A percentile compares a stretch with the other conserved stretches of the same genome.
Conservation (phyloP, 2,113 vertebrate genomes). For the Ailuropoda melanoleuca region DNA sequence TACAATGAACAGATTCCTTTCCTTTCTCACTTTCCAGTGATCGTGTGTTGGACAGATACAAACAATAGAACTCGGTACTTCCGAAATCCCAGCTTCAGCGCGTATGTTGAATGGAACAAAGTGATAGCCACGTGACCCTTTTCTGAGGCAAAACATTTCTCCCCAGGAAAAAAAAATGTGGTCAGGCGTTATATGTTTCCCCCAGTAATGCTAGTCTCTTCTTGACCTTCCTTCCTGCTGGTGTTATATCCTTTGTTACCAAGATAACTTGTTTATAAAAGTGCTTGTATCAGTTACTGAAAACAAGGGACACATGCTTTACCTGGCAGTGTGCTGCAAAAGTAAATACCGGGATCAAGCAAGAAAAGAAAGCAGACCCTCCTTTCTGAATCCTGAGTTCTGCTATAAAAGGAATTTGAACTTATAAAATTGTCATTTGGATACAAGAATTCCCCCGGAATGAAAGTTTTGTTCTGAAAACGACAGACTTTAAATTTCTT, state of each 20-base stretch:
- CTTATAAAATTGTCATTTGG: neutral
- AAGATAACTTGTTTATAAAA: slow-evolving; percentile 70
- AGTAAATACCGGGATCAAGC: neutral
- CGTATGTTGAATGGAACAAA: neutral
- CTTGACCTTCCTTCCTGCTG: slow-evolving; percentile 60
- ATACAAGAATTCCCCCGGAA: neutral
- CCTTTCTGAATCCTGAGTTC: neutral
- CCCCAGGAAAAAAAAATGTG: neutral
- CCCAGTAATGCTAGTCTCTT: slow-evolving; percentile 16
- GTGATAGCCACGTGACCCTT: neutral
- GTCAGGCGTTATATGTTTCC: neutral
- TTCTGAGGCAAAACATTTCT: slow-evolving; percentile 33
- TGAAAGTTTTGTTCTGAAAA: neutral
- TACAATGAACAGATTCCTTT: neutral
- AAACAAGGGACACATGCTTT: neutral
- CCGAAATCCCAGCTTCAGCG: neutral
- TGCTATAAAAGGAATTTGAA: neutral
- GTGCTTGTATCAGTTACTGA: neutral
- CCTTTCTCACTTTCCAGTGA: slow-evolving; percentile 32
- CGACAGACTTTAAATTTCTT: neutral
- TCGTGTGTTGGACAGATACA: neutral
- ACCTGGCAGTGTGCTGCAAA: neutral
- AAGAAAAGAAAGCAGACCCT: fast-evolving
- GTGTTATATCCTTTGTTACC: slow-evolving; percentile 56
- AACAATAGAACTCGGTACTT: neutral